Evolutionary conservation across 2,888 invertebrate genomes (phyloP).

Genomic region (Ormia ochracea): DNA sequence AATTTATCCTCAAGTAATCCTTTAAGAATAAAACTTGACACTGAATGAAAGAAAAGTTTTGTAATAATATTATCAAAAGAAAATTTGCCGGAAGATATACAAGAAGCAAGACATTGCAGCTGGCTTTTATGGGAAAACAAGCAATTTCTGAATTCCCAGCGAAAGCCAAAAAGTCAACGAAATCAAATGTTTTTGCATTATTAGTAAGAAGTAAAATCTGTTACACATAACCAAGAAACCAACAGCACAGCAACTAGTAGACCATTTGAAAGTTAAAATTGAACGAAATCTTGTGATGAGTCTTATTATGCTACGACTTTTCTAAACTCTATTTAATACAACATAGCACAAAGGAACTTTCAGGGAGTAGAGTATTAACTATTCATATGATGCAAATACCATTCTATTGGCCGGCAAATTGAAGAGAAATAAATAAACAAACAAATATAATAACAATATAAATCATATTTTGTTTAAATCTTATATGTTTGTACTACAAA

Average conservation of each 20-base stretch:
- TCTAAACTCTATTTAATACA: not conserved
- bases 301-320: not conserved
- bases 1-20: conserved; percentile 47
- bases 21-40: conserved; percentile 36
- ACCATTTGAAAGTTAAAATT: conserved; percentile 13
- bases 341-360: not conserved
- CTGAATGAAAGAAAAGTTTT: not conserved
- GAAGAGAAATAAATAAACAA: not conserved
- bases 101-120: conserved; percentile 21
- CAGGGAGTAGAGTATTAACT: conserved; percentile 12
- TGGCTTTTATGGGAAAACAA: conserved; percentile 46
- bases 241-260: conserved; percentile 51
- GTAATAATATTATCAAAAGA: not conserved
- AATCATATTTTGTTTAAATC: not conserved
- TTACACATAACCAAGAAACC: conserved; percentile 3
- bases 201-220: not conserved
- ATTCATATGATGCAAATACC: conserved; percentile 18
- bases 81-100: conserved; percentile 1
- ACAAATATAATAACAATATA: too few relatives aligned
- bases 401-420: not conserved
- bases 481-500: not conserved
- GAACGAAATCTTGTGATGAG: conserved; percentile 8
- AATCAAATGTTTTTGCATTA: not conserved
- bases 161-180: not conserved
- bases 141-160: conserved; percentile 8